Evolutionary conservation across 1,140 invertebrate genomes (phyloP).

Genomic region (Himalopsyche phryganea): DNA sequence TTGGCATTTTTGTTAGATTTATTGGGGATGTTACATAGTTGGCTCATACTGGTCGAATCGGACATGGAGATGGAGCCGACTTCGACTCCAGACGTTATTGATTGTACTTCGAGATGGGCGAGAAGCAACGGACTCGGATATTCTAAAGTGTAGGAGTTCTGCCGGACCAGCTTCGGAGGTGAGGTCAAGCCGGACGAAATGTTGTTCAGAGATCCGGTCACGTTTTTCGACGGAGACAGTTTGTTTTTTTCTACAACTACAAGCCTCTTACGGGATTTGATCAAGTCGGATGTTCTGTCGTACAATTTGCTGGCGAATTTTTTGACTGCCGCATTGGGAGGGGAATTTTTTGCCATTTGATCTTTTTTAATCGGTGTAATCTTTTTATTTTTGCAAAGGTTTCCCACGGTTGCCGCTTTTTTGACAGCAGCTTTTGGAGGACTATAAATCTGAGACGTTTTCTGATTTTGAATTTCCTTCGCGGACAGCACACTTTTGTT

Average conservation of each 20-base stretch:
- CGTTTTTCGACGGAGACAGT: conserved; percentile 42
- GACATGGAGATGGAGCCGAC: conserved; percentile 52
- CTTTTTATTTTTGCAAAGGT: conserved; percentile 19
- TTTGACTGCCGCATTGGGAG: neutral
- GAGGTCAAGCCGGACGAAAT: conserved; percentile 40
- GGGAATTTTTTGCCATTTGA: conserved; percentile 3
- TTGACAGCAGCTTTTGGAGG: conserved; percentile 14
- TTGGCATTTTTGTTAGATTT: conserved; percentile 55
- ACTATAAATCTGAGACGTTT: neutral
- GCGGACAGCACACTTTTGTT: too few relatives aligned
- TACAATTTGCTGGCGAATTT: conserved; percentile 4
- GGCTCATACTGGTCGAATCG: conserved; percentile 36
- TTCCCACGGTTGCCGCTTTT: conserved; percentile 1
- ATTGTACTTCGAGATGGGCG: conserved; percentile 55
- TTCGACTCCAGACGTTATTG: conserved; percentile 45
- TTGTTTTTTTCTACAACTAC: conserved; percentile 7
- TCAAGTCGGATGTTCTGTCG: neutral
- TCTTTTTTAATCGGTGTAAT: conserved; percentile 22
- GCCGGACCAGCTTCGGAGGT: conserved; percentile 52
- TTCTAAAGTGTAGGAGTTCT: conserved; percentile 61
- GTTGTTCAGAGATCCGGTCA: conserved; percentile 48
- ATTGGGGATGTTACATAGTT: conserved; percentile 12
- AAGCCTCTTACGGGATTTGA: conserved; percentile 8
- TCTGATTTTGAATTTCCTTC: too few relatives aligned
- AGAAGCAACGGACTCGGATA: conserved; percentile 59